Base-by-base conservation (phyloP, 2,113 vertebrate genomes). In the Tor tambroides region DNA sequence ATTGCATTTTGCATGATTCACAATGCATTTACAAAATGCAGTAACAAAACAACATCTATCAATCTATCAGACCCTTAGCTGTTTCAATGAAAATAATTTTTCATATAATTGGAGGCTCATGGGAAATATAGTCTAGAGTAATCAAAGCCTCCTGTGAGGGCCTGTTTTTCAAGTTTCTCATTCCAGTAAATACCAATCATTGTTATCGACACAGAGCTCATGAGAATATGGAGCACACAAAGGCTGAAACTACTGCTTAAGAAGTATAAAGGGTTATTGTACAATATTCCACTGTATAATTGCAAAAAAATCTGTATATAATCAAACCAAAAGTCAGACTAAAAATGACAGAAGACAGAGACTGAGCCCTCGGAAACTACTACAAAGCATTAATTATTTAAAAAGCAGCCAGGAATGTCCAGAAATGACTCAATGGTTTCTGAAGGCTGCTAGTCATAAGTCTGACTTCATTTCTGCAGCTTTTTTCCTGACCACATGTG, bases 361-460 rank as follows among this genome's bases (percentile, higher is more conserved):
- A 35, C 8, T 38, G 78, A 51, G 75, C 41, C 15, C 30, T 67
- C 38, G 46, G 21, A 79, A 67, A 51, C 9, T 2, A 67, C 85
- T 80, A 54, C 41, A 14, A 30, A 35, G 28, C 46, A 46, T 83
- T 59, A 74, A 87, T 43, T 35, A 63, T 87, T 61, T 74, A 87
- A 43, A 63, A 35, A 65, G 32, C 9, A 63, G 23, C 19, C 28
- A 6, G 67, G 79, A 61, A 82, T 87, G 79, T 76, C 8, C 69
- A 76, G 54, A 83, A 82, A 76, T 82, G 26, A 63, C 21, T 59
- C 35, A 23, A 51, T 63, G 54, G 26, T 32, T 82, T 23, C 56
- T 61, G 19, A 81, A 75, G 35, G 17, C 26, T 75, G 38, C 35
- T 4, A 69, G 35, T 51, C 75, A 11, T 69, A 80, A 86, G 41